Evolutionary conservation across 2,888 invertebrate species (phyloP).

Genomic region (Pandemis heparana): DNA sequence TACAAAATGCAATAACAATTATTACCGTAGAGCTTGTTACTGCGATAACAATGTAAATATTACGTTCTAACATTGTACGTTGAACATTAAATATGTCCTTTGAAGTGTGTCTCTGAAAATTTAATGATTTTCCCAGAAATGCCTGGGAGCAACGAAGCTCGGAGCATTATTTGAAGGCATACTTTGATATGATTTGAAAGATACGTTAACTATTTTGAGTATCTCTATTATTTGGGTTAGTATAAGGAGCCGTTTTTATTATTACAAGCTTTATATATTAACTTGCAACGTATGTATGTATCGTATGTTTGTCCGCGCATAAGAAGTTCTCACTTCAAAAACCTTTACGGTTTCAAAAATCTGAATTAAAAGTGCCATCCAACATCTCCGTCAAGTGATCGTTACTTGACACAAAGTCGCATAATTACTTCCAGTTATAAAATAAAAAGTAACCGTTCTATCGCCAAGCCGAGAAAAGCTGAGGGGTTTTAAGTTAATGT

Average conservation of each 20-base stretch:
- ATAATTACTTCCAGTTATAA: constrained; percentile 35
- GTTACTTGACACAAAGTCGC: constrained; percentile 33
- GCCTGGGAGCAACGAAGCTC: neutral
- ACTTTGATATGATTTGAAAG: neutral
- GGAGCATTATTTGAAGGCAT: constrained; percentile 4
- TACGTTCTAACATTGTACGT: neutral
- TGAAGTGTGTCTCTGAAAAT: constrained; percentile 19
- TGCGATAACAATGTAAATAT: constrained; percentile 3
- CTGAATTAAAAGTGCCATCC: neutral
- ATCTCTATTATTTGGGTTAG: neutral
- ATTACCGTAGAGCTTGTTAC: neutral
- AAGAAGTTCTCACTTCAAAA: too few relatives aligned
- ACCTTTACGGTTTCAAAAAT: too few relatives aligned
- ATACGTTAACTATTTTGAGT: neutral
- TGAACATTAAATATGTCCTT: constrained; percentile 20
- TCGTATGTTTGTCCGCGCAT: too few relatives aligned
- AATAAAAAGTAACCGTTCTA: constrained; percentile 37
- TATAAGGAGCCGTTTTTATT: neutral
- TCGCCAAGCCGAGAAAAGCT: constrained; percentile 23
- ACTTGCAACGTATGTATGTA: too few relatives aligned
- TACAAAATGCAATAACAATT: neutral
- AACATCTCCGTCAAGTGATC: constrained; percentile 24
- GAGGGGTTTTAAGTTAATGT: constrained; percentile 36
- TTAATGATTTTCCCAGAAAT: constrained; percentile 19
- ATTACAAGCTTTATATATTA: too few relatives aligned